phyloP scores from a whole-genome alignment of 2,113 vertebrate species.

The Jacana jacana region DNA sequence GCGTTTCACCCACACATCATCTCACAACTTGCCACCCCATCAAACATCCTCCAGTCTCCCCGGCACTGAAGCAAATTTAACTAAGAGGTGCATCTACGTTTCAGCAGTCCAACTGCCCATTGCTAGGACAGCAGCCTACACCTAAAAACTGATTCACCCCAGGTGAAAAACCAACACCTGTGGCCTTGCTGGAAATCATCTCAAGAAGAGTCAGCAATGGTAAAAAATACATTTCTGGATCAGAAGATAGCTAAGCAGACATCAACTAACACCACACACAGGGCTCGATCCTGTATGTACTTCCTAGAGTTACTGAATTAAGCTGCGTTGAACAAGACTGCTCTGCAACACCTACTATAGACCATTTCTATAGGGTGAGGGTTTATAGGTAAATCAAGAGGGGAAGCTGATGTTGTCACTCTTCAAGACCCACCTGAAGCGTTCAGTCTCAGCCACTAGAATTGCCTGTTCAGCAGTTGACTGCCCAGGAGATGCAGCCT shows the following conservation, averaged over 20 bases:
- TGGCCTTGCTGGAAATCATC: neutral
- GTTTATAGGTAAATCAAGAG: neutral
- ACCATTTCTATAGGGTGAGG: accelerated
- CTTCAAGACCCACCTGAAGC: neutral
- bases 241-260: neutral
- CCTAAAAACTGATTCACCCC: neutral
- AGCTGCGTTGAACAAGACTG: accelerated
- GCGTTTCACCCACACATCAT: neutral
- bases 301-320: neutral
- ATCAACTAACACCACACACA: neutral
- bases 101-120: neutral
- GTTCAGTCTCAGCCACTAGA: neutral
- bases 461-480: neutral
- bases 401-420: neutral
- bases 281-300: accelerated
- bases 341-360: neutral
- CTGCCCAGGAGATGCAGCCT: neutral
- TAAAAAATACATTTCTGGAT: neutral
- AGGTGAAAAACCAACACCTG: neutral
- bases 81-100: neutral
- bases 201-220: neutral
- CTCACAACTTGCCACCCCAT: neutral
- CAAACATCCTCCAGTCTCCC: neutral
- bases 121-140: neutral
- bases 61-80: neutral